Percentiles rank a stretch among this genome's conserved stretches.
These are phyloP conservation scores for Neosilurus hyrtlii DNA, from an alignment of 2,797 vertebrate genomes.

Conservation along the genomic window DNA sequence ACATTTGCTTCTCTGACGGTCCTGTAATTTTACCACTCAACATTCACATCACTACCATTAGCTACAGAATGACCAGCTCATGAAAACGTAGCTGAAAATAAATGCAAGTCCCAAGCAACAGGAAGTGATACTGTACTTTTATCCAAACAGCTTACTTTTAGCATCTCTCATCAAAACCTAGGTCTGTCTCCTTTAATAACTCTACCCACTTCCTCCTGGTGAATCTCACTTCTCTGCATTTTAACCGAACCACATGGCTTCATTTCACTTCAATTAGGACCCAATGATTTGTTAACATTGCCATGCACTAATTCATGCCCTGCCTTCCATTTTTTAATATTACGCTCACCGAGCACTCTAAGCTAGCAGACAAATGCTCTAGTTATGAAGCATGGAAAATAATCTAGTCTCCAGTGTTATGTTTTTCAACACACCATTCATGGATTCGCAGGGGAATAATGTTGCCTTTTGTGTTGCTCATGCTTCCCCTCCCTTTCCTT, in stretches of 20 bases:
- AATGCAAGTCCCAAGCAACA: not conserved
- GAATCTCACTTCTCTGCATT: not conserved
- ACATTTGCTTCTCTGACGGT: not conserved
- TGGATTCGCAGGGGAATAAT: slow-evolving; percentile 87
- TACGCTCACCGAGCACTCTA: slow-evolving; percentile 60
- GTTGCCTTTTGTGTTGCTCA: slow-evolving; percentile 87
- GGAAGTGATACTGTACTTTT: not conserved
- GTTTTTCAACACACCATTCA: slow-evolving; percentile 96
- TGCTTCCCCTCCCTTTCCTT: slow-evolving; percentile 74
- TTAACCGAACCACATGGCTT: slow-evolving; percentile 50
- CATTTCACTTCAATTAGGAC: slow-evolving; percentile 62
- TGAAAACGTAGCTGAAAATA: not conserved
- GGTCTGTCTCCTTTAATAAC: not conserved
- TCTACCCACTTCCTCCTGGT: not conserved
- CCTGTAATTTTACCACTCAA: not conserved
- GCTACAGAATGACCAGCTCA: not conserved
- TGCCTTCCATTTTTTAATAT: slow-evolving; percentile 28
- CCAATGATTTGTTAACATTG: slow-evolving; percentile 64
- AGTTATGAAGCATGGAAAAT: slow-evolving; percentile 82
- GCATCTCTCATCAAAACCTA: not conserved
- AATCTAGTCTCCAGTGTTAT: slow-evolving; percentile 81
- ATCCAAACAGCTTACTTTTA: not conserved
- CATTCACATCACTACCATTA: not conserved
- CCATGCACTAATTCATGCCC: slow-evolving; percentile 34
- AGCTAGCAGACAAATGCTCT: slow-evolving; percentile 72